Evolutionary conservation across 1,140 invertebrate species (phyloP).

Genomic region (Orius insidiosus): DNA sequence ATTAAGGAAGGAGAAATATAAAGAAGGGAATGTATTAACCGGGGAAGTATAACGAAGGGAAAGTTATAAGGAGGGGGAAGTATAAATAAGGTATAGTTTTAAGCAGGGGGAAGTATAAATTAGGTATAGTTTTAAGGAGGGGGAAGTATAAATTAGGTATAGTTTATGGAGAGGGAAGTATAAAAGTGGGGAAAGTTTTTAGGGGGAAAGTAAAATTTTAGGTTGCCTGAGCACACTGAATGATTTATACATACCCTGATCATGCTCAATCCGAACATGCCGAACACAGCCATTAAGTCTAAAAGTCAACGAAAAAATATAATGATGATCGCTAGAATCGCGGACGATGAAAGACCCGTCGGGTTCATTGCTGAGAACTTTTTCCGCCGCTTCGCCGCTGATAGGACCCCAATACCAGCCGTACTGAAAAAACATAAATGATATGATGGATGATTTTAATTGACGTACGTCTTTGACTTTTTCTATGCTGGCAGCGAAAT

Average conservation of each 20-base stretch:
- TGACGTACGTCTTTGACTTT: slow-evolving; percentile 79
- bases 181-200: too few relatives aligned
- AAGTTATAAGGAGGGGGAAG: too few relatives aligned
- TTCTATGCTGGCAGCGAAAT: slow-evolving; percentile 81
- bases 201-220: too few relatives aligned
- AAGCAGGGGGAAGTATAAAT: too few relatives aligned
- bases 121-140: too few relatives aligned
- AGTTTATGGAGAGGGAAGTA: too few relatives aligned
- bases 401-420: slow-evolving; percentile 98
- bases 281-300: slow-evolving; percentile 82
- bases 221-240: too few relatives aligned
- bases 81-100: too few relatives aligned
- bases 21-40: too few relatives aligned
- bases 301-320: slow-evolving; percentile 93
- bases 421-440: slow-evolving; percentile 43
- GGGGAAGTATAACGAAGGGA: too few relatives aligned
- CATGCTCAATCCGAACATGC: slow-evolving; percentile 92
- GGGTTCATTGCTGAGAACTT: slow-evolving; percentile 81
- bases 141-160: too few relatives aligned
- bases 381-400: slow-evolving; percentile 83
- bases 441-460: slow-evolving; percentile 5
- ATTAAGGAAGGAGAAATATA: too few relatives aligned
- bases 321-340: slow-evolving; percentile 91
- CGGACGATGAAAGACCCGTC: slow-evolving; percentile 93
- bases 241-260: slow-evolving; percentile 75